These are phyloP conservation scores for Agrochola circellaris DNA, from an alignment of 2,888 invertebrate species.

Conservation along the genomic window DNA sequence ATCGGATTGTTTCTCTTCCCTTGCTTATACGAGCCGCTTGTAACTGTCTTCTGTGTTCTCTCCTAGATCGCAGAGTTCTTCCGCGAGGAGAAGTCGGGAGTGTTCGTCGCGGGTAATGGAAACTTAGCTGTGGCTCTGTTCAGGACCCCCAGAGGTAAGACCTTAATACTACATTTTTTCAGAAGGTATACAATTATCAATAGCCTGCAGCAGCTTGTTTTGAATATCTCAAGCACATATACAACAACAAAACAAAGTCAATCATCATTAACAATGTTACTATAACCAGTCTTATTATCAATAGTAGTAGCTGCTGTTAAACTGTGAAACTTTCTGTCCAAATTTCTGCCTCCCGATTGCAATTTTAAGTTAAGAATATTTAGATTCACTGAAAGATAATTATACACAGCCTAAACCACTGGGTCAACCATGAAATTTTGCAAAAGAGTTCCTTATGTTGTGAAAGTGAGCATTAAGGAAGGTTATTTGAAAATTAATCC, in stretches of 20 bases:
- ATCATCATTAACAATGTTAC: background rate
- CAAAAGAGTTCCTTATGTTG: background rate
- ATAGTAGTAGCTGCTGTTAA: background rate
- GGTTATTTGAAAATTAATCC: too few relatives aligned
- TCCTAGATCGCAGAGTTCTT: slow-evolving; percentile 90
- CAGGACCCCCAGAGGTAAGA: slow-evolving; percentile 81
- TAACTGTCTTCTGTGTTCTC: background rate
- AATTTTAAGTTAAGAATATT: too few relatives aligned
- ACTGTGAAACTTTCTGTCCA: background rate
- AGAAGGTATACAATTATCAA: background rate
- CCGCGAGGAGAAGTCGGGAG: slow-evolving; percentile 90
- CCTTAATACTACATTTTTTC: background rate
- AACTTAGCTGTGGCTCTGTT: slow-evolving; percentile 90
- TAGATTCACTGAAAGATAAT: too few relatives aligned
- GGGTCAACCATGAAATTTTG: too few relatives aligned
- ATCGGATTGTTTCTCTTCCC: background rate
- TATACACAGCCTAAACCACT: too few relatives aligned
- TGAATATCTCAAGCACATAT: background rate
- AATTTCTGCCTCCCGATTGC: background rate
- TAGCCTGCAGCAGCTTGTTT: background rate
- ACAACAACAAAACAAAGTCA: background rate
- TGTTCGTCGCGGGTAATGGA: slow-evolving; percentile 88
- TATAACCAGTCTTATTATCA: background rate
- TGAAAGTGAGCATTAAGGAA: background rate
- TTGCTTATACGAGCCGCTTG: background rate